phyloP scores from a whole-genome alignment of 2,113 vertebrate species.

The Cebidichthys violaceus region DNA sequence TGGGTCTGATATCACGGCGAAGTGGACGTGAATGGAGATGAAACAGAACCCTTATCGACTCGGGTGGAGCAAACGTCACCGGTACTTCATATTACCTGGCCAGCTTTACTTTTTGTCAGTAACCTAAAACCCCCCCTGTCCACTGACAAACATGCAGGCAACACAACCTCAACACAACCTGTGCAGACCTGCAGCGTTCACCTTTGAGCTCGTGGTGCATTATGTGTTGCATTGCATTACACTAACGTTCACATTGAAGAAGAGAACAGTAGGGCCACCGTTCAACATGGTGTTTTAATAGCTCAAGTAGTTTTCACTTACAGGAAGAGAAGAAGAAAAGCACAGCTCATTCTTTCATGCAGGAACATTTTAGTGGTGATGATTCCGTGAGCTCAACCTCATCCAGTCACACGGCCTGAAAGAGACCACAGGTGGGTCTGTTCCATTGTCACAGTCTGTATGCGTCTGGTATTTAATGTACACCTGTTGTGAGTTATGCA shows the following conservation, averaged over 20 bases:
- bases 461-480: background rate
- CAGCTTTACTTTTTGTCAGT: background rate
- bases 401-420: conserved; percentile 10
- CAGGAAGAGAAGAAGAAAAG: background rate
- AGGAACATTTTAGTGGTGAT: conserved; percentile 3
- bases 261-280: background rate
- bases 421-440: background rate
- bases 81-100: background rate
- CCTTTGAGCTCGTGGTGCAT: background rate
- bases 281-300: background rate
- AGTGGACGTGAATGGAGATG: conserved; percentile 5
- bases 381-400: conserved; percentile 14
- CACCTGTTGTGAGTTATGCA: background rate
- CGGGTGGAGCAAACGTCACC: conserved; percentile 4
- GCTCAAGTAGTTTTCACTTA: conserved; percentile 14
- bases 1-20: background rate
- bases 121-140: background rate
- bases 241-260: background rate
- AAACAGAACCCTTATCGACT: conserved; percentile 28
- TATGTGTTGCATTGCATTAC: too few species aligned
- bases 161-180: background rate
- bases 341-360: background rate
- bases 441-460: background rate
- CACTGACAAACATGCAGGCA: background rate
- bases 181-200: background rate